phyloP scores from a whole-genome alignment of 2,113 vertebrate species.

The Alces alces region DNA sequence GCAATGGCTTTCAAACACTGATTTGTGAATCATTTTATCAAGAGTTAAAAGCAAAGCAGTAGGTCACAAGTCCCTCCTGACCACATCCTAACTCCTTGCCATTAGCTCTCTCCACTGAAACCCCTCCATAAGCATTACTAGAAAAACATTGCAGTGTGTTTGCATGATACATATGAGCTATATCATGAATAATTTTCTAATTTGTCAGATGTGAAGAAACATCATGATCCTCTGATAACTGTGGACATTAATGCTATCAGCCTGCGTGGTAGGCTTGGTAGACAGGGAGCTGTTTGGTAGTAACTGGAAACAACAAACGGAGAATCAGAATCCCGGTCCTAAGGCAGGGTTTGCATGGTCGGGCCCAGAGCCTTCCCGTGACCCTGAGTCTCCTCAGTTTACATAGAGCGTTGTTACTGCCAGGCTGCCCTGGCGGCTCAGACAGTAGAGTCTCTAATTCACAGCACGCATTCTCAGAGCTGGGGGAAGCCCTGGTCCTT shows the following conservation, averaged over 20 bases:
- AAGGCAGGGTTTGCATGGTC: not conserved
- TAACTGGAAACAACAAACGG: not conserved
- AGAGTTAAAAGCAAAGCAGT: not conserved
- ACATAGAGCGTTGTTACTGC: not conserved
- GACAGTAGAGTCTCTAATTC: not conserved
- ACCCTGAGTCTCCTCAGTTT: not conserved
- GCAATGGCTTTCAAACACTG: not conserved
- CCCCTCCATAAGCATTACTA: not conserved
- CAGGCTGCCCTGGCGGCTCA: not conserved
- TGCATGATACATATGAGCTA: not conserved
- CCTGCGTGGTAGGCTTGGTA: not conserved
- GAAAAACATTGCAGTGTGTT: not conserved
- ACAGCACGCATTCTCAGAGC: not conserved
- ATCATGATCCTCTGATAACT: not conserved
- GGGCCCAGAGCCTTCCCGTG: not conserved
- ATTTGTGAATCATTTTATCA: not conserved
- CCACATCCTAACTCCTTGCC: not conserved
- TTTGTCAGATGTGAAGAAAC: not conserved
- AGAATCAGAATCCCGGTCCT: not conserved
- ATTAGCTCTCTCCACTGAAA: not conserved
- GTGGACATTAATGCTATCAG: not conserved
- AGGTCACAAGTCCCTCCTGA: not conserved
- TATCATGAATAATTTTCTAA: conserved; percentile 17
- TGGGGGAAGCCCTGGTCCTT: not conserved
- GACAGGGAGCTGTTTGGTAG: not conserved